Conservation (phyloP, 2,113 vertebrate genomes). For the Aspiorhynchus laticeps region DNA sequence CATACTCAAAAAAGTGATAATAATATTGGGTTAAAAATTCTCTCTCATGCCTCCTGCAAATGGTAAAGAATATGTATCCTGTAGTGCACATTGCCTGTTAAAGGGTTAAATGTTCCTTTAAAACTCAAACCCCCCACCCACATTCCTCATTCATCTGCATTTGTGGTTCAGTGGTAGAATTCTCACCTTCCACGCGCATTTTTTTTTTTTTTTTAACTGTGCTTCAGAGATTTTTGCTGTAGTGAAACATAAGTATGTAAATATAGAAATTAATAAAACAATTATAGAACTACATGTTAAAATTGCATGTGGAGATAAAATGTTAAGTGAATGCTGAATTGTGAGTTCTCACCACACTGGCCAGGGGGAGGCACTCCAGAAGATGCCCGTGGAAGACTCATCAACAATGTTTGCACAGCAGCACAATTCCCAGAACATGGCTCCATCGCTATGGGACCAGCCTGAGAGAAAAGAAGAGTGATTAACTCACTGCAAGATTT, state of each 20-base stretch:
- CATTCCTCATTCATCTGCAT: background rate
- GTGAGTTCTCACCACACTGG: slow-evolving; percentile 66
- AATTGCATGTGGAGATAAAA: background rate
- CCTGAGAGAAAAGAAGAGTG: slow-evolving; percentile 42
- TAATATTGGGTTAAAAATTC: too few relatives aligned
- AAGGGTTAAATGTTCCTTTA: background rate
- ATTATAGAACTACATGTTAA: background rate
- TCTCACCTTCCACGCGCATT: slow-evolving; percentile 32
- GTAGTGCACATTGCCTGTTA: too few relatives aligned
- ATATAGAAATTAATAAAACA: background rate
- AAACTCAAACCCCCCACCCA: background rate
- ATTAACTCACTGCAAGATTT: background rate
- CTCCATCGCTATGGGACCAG: slow-evolving; percentile 67
- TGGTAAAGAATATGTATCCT: too few relatives aligned
- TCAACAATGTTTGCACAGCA: slow-evolving; percentile 68
- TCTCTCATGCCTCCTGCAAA: too few relatives aligned
- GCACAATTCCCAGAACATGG: slow-evolving; percentile 69
- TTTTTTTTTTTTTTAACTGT: background rate
- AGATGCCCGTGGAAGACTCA: slow-evolving; percentile 67
- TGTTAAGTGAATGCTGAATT: background rate
- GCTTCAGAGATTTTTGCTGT: background rate
- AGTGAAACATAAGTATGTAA: background rate
- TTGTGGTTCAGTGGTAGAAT: background rate
- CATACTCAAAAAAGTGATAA: too few relatives aligned
- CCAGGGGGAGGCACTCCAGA: slow-evolving; percentile 68